A percentile compares a stretch with the other conserved stretches of the same genome.
Conservation (phyloP, 2,888 invertebrate genomes). For the Agrotis segetum region DNA sequence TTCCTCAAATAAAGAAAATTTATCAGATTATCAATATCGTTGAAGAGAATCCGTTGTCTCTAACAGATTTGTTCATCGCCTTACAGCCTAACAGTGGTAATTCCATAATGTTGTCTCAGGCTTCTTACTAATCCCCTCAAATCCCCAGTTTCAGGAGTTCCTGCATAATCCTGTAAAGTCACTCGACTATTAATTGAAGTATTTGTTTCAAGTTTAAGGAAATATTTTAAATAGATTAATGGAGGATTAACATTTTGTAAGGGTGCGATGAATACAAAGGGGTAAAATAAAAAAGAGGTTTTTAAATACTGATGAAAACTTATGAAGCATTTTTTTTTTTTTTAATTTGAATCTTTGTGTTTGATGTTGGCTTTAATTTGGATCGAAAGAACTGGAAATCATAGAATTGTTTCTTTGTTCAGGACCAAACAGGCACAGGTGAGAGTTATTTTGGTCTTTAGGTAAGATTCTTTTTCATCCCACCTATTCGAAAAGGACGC, state of each 20-base stretch:
- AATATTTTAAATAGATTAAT: conserved; percentile 62
- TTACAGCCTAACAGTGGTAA: conserved; percentile 74
- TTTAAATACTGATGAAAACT: conserved; percentile 12
- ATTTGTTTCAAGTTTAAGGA: conserved; percentile 64
- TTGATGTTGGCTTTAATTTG: no score
- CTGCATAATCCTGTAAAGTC: conserved; percentile 71
- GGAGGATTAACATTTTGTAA: conserved; percentile 40
- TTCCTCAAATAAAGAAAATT: conserved; percentile 34
- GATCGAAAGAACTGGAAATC: no score
- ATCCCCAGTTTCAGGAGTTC: conserved; percentile 62
- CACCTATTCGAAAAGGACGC: no score
- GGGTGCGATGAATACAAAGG: conserved; percentile 20
- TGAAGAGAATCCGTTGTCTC: conserved; percentile 54
- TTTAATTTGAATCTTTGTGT: neutral
- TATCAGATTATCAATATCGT: conserved; percentile 57
- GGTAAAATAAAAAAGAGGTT: conserved; percentile 8
- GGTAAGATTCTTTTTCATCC: no score
- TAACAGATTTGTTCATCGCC: conserved; percentile 65
- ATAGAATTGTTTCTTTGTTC: no score
- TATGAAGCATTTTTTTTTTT: conserved; percentile 2
- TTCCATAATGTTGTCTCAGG: conserved; percentile 70
- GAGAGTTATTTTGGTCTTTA: no score
- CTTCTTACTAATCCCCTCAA: conserved; percentile 68
- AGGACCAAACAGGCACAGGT: no score
- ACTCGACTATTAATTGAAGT: conserved; percentile 74